These are phyloP conservation scores for Chloromyia formosa DNA, from an alignment of 2,888 invertebrate species.

Conservation along the genomic window DNA sequence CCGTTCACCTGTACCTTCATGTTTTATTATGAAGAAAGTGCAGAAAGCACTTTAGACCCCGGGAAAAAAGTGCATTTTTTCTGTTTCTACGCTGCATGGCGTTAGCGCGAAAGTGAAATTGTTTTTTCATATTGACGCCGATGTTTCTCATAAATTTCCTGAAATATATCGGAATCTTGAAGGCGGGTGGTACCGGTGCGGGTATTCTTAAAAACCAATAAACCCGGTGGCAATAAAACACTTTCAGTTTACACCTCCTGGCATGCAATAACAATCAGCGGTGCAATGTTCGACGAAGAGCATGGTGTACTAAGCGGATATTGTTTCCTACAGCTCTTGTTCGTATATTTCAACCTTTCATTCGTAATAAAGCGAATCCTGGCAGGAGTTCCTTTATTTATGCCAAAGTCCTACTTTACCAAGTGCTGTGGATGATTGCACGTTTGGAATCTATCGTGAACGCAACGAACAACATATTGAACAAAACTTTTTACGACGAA, in stretches of 20 bases:
- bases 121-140: slow-evolving; percentile 15
- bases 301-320: slow-evolving; percentile 36
- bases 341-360: slow-evolving; percentile 39
- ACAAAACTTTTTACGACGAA: slow-evolving; percentile 6
- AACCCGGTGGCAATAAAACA: slow-evolving; percentile 42
- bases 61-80: too few relatives aligned
- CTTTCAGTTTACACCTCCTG: slow-evolving; percentile 43
- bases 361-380: slow-evolving; percentile 39
- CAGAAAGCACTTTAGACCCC: too few relatives aligned
- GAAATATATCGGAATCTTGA: slow-evolving; percentile 21
- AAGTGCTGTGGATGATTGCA: slow-evolving; percentile 17
- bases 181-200: slow-evolving; percentile 21
- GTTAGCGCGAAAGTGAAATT: neutral
- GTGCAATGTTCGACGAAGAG: slow-evolving; percentile 31
- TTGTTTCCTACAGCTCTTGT: slow-evolving; percentile 41
- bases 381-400: slow-evolving; percentile 17
- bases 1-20: too few relatives aligned
- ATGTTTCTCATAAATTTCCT: slow-evolving; percentile 16
- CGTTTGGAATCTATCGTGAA: neutral
- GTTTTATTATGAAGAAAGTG: too few relatives aligned
- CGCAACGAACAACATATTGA: slow-evolving; percentile 28
- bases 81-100: too few relatives aligned
- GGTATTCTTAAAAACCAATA: slow-evolving; percentile 43
- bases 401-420: neutral
- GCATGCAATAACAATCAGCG: slow-evolving; percentile 42